These are phyloP conservation scores for Strix aluco DNA, from an alignment of 2,113 vertebrate genomes.

Conservation along the genomic window DNA sequence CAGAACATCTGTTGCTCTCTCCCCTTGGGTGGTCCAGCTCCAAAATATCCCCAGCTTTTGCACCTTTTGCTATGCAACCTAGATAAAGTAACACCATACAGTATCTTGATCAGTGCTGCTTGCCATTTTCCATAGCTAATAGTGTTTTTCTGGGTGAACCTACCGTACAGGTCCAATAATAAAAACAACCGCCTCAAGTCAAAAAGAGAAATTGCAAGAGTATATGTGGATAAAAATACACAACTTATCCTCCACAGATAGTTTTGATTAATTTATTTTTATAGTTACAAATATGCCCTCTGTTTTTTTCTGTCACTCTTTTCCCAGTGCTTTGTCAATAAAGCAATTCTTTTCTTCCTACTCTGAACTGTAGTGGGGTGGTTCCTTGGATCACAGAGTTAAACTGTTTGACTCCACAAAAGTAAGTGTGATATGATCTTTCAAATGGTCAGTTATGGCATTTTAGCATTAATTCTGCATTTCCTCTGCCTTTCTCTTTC, in stretches of 20 bases:
- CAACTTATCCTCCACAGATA: not conserved
- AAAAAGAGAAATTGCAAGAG: not conserved
- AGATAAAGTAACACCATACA: not conserved
- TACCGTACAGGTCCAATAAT: not conserved
- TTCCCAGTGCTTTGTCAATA: not conserved
- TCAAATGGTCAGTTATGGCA: not conserved
- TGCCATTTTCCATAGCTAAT: not conserved
- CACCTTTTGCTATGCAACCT: not conserved
- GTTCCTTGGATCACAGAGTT: not conserved
- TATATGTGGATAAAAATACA: not conserved
- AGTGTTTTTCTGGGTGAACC: not conserved
- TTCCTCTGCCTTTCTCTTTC: not conserved
- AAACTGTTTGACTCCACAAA: not conserved
- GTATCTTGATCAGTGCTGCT: not conserved
- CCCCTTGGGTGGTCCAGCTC: constrained; percentile 41
- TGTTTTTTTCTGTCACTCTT: not conserved
- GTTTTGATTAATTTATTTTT: not conserved
- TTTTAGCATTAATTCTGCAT: not conserved
- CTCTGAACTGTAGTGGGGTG: not conserved
- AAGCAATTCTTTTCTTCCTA: not conserved
- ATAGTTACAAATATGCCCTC: not conserved
- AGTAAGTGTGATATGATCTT: not conserved
- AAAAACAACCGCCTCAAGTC: not conserved
- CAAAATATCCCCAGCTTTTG: not conserved
- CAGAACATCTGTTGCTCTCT: constrained; percentile 54